phyloP scores from a whole-genome alignment of 2,113 vertebrate species.

The Paratilapia polleni region DNA sequence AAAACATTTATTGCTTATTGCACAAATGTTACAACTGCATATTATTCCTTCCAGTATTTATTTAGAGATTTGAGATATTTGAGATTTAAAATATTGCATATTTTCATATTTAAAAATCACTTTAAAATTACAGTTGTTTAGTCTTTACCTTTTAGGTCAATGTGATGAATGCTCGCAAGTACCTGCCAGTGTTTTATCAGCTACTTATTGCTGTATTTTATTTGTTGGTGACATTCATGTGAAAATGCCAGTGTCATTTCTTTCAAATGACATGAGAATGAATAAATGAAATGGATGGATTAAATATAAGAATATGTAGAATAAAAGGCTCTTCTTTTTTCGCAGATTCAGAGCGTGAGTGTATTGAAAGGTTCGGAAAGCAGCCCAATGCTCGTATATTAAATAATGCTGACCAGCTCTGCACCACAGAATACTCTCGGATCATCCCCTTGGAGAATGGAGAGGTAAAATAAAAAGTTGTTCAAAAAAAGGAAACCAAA shows the following conservation, averaged over 20 bases:
- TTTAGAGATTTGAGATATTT: not conserved
- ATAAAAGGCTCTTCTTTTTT: not conserved
- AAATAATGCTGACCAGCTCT: constrained; percentile 86
- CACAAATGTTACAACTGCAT: not conserved
- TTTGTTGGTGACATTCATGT: not conserved
- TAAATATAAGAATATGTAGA: not conserved
- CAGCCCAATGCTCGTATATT: constrained; percentile 79
- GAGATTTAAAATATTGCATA: not conserved
- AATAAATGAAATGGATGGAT: not conserved
- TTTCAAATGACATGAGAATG: not conserved
- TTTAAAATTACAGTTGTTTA: not conserved
- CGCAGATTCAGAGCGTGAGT: constrained; percentile 87
- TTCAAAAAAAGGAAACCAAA: not conserved
- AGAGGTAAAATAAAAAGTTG: constrained; percentile 79
- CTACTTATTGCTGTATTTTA: not conserved
- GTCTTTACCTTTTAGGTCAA: not conserved
- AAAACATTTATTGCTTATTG: not conserved
- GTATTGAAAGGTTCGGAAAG: constrained; percentile 85
- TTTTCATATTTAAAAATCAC: not conserved
- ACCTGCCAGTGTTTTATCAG: not conserved
- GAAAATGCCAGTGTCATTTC: not conserved
- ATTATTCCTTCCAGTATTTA: not conserved
- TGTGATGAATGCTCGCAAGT: no score
- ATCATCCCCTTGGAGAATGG: constrained; percentile 92
- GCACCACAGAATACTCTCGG: constrained; percentile 89